Evolutionary conservation across 2,797 vertebrate species (phyloP), one percentile per base, ranked within the genome.

Genomic region (Sebastiscus tertius): DNA sequence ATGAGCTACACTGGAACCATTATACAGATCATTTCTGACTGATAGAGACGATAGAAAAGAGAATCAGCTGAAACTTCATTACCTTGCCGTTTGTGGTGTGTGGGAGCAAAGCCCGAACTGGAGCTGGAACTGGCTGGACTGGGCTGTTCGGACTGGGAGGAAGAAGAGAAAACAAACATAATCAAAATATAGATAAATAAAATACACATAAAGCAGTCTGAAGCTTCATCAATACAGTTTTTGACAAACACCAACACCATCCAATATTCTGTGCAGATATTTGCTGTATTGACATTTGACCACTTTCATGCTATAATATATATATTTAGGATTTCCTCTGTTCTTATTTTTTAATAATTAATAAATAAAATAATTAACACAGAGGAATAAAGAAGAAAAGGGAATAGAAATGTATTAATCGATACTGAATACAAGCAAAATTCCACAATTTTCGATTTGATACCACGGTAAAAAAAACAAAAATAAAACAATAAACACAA

Each of bases 111-210:
- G 90, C 97, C 97, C 79, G 96, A 96, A 85, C 94, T 94, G 80
- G 95, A 94, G 78, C 97, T 98, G 85, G 98, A 98, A 88, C 97
- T 98, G 90, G 97, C 96, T 76, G 98, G 98, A 92, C 98, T 99
- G 87, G 96, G 97, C 87, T 98, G 98, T 86, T 98, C 97, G 2
- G 97, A 98, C 97, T 98, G 92, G 90, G 75, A 82, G 73, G 22
- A 63, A 60, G 16, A 89, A 74, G 72, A 79, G 14, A 91, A 4
- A 64, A 77, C 14, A 72, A 86, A 86, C 54, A 29, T 75, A n/a
- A 42, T 42, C 16, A 49, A 20, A 49, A 20, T 3, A 18, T 0
- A 49, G 52, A 79, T 6, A 82, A 89, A 64, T 4, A 14, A 22
- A 54, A 84, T 6, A 77, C 5, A 26, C 3, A 16, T 1, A 1